Conservation (phyloP, 1,140 invertebrate species). For the Zelostemma sp. region DNA sequence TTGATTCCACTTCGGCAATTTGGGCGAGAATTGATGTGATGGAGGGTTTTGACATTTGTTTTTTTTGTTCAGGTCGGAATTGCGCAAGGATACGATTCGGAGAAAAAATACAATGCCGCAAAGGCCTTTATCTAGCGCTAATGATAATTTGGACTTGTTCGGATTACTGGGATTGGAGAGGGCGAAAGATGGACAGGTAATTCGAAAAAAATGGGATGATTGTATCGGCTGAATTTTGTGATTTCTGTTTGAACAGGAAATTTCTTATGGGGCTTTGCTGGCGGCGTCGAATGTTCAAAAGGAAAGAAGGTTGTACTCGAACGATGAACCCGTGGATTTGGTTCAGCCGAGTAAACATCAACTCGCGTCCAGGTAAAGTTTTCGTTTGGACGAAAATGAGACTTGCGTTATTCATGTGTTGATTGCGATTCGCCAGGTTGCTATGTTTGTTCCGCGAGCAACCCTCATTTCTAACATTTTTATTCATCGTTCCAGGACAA, state of each 20-base stretch:
- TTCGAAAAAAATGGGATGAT: conserved; percentile 10
- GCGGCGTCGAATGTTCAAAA: conserved; percentile 78
- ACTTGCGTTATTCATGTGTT: too few relatives aligned
- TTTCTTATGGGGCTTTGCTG: conserved; percentile 88
- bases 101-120: conserved; percentile 85
- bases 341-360: conserved; percentile 69
- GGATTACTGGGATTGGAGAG: conserved; percentile 85
- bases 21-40: too few relatives aligned
- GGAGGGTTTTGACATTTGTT: too few relatives aligned
- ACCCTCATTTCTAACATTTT: conserved; percentile 43
- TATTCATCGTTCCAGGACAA: conserved; percentile 78
- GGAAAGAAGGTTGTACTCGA: conserved; percentile 68
- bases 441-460: conserved; percentile 20
- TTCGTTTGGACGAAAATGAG: too few relatives aligned
- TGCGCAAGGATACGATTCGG: conserved; percentile 81
- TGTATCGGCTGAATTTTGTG: background rate
- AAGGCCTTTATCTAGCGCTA: conserved; percentile 85
- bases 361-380: conserved; percentile 75
- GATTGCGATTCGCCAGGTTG: too few relatives aligned
- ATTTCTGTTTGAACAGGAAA: conserved; percentile 69
- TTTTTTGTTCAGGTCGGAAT: conserved; percentile 74
- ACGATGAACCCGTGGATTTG: conserved; percentile 72
- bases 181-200: conserved; percentile 85
- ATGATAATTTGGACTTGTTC: conserved; percentile 87
- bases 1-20: too few relatives aligned